Base-by-base conservation (phyloP, 2,888 invertebrate genomes). In the Pecten maximus region DNA sequence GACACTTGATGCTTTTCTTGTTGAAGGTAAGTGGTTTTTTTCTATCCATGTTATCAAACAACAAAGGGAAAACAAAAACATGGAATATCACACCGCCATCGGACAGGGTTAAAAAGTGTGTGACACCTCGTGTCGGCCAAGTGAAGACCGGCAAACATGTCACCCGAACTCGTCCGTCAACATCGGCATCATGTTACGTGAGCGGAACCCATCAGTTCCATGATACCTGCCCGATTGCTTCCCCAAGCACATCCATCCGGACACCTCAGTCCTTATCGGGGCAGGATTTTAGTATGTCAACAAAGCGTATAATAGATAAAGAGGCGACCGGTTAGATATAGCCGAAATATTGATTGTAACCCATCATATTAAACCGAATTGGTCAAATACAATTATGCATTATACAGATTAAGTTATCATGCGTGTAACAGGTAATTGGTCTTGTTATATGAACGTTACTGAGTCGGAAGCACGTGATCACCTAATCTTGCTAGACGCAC, bases 211-310 rank as follows among this genome's bases (percentile, higher is more conserved):
- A 74, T 35, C 74, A 74, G 28, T 74, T 74, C 74, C 35, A 1
- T 74, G 74, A 74, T 74, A 74, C 74, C 74, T 2, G 74, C 74
- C 19, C 74, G 74, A 74, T 74, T 74, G 74, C 74, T 6, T 74
- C 74, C 74, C 74, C 74, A 74, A 74, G 74, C 74, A 74, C 74
- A 74, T 74, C 74, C 74, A 74, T 74, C 74, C 74, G 74, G 74
- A 74, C 74, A 74, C 74, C 28, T 74, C 28, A 35, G 28, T 35
- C 74, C 74, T 74, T 74, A 74, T 74, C 74, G 74, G 74, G 35
- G 28, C 74, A 28, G 74, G 74, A 74, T 74, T 74, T 74, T 74
- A 35, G 74, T 74, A 74, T 74, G 74, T 74, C 74, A 74, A 74
- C 74, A 74, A 35, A 74, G 35, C 74, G 74, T 74, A 28, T 74